Conservation (phyloP, 1,140 invertebrate genomes). For the Hypsibius dujardini region DNA sequence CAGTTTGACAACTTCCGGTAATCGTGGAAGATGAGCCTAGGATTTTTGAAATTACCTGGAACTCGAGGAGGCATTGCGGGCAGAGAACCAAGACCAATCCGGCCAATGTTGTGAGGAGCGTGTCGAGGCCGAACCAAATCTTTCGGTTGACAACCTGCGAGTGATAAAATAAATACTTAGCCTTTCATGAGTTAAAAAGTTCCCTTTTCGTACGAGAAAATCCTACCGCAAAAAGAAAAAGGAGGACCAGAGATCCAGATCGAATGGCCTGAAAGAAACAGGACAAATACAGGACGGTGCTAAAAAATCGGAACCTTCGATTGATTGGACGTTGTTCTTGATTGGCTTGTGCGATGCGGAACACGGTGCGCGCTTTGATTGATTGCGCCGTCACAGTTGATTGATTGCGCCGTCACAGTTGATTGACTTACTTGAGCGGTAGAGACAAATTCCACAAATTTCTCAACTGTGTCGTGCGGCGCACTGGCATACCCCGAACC, state of each 20-base stretch:
- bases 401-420: too few species aligned
- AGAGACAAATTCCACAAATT: neutral
- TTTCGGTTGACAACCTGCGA: neutral
- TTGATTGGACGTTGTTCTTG: too few species aligned
- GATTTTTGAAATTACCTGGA: neutral
- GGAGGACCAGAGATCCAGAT: neutral
- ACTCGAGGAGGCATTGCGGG: conserved; percentile 3
- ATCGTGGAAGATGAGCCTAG: too few species aligned
- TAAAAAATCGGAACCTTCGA: too few species aligned
- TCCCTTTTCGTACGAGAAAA: too few species aligned
- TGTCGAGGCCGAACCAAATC: conserved; percentile 10
- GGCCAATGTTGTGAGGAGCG: neutral
- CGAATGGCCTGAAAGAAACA: neutral
- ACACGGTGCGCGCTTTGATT: too few species aligned
- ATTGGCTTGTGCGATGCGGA: too few species aligned
- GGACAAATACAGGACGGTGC: too few species aligned
- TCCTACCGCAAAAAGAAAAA: neutral
- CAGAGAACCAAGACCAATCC: neutral
- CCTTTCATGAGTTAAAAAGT: too few species aligned
- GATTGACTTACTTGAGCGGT: neutral
- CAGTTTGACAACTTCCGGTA: too few species aligned
- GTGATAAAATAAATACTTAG: too few species aligned
- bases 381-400: too few species aligned
- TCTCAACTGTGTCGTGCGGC: neutral
- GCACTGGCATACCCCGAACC: conserved; percentile 14